These are phyloP conservation scores for Dimorphilus gyrociliatus DNA, from an alignment of 2,888 invertebrate species.

Conservation along the genomic window DNA sequence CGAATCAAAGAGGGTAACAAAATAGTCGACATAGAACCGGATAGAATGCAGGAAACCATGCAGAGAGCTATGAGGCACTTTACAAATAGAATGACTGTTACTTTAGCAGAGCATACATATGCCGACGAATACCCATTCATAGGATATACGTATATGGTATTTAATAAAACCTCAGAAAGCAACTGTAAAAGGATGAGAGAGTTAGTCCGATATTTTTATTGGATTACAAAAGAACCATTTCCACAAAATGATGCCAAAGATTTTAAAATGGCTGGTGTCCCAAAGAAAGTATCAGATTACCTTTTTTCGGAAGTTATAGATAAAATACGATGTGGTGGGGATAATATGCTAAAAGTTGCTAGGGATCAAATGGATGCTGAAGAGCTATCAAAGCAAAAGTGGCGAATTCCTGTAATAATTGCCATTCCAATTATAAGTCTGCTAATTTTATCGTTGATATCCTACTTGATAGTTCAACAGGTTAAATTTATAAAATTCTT, in stretches of 20 bases:
- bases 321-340: slow-evolving; percentile 15
- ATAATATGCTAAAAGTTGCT: slow-evolving; percentile 14
- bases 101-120: background rate
- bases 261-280: slow-evolving; percentile 16
- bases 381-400: slow-evolving; percentile 8
- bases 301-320: slow-evolving; percentile 13
- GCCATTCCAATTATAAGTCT: slow-evolving; percentile 11
- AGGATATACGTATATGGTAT: slow-evolving; percentile 1
- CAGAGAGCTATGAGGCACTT: too few relatives aligned
- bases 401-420: slow-evolving; percentile 16
- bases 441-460: slow-evolving; percentile 9
- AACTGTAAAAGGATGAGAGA: slow-evolving; percentile 1
- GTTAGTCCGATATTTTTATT: slow-evolving; percentile 2
- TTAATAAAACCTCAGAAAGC: background rate
- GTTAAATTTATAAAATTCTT: slow-evolving; percentile 7
- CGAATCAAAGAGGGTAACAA: too few relatives aligned
- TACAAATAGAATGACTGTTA: too few relatives aligned
- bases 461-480: slow-evolving; percentile 15
- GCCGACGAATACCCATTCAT: slow-evolving; percentile 1
- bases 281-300: slow-evolving; percentile 7
- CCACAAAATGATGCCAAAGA: slow-evolving; percentile 10
- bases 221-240: slow-evolving; percentile 2
- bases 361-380: slow-evolving; percentile 12
- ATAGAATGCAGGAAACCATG: too few relatives aligned
- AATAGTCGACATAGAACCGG: too few relatives aligned